Evolutionary conservation across 2,888 invertebrate genomes (phyloP).

Genomic region (Trichacis sp.): DNA sequence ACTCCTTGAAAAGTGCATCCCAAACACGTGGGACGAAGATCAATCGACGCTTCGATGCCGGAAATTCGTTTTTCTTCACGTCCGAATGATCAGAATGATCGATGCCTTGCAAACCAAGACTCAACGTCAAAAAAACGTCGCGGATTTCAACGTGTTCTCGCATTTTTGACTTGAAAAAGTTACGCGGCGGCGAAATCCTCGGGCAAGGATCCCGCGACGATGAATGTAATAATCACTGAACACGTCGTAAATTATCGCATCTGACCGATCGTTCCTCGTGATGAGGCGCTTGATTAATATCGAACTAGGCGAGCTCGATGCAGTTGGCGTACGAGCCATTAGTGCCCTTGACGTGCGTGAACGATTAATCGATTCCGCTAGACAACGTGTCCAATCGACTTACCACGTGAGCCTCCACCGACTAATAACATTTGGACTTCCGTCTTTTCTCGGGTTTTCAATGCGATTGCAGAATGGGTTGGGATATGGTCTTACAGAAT

Average conservation of each 20-base stretch:
- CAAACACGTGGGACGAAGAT: no score
- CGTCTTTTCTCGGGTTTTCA: not conserved
- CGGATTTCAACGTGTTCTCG: not conserved
- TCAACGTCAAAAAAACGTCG: not conserved
- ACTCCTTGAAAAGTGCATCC: not conserved
- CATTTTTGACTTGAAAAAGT: no score
- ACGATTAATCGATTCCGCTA: slow-evolving; percentile 7
- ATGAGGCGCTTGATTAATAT: not conserved
- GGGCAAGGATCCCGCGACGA: not conserved
- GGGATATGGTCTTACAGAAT: no score
- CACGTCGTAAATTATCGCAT: not conserved
- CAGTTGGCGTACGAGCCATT: slow-evolving; percentile 1
- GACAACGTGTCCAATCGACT: slow-evolving; percentile 5
- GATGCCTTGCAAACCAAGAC: no score
- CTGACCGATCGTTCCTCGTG: not conserved
- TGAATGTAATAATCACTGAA: slow-evolving; percentile 3
- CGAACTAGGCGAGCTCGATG: not conserved
- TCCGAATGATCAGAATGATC: no score
- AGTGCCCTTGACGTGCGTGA: slow-evolving; percentile 7
- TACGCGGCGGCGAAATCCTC: not conserved
- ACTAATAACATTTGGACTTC: slow-evolving; percentile 3
- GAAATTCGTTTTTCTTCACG: no score
- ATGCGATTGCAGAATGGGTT: not conserved
- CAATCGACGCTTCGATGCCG: no score
- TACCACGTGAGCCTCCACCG: not conserved